These are phyloP conservation scores for Notoglanidium macrostoma DNA, from an alignment of 2,797 vertebrate genomes.

Conservation along the genomic window DNA sequence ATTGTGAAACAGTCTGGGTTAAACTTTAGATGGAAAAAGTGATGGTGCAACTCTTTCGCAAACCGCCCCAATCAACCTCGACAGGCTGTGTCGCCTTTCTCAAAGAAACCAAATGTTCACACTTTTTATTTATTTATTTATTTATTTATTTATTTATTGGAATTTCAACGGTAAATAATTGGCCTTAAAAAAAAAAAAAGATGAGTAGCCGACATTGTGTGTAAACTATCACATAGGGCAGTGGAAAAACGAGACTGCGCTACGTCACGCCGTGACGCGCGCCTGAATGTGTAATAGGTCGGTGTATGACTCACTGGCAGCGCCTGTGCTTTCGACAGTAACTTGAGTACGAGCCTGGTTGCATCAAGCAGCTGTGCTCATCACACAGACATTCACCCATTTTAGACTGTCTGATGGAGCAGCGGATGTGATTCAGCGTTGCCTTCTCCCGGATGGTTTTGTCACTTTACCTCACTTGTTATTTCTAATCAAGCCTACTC, in stretches of 20 bases:
- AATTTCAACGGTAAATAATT: not conserved
- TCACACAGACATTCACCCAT: slow-evolving; percentile 29
- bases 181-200: not conserved
- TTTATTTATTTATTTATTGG: too few species aligned
- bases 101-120: not conserved
- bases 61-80: not conserved
- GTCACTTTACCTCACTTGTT: slow-evolving; percentile 1
- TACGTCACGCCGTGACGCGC: slow-evolving; percentile 58
- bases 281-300: slow-evolving; percentile 51
- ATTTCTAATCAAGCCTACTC: not conserved
- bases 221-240: slow-evolving; percentile 3
- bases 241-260: slow-evolving; percentile 47
- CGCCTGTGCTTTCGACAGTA: slow-evolving; percentile 53
- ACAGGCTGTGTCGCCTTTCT: not conserved
- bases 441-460: slow-evolving; percentile 15
- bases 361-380: slow-evolving; percentile 42
- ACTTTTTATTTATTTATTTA: too few species aligned
- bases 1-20: slow-evolving; percentile 57
- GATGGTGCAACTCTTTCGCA: slow-evolving; percentile 53
- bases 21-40: slow-evolving; percentile 54
- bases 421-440: slow-evolving; percentile 38
- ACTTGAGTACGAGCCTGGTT: slow-evolving; percentile 48
- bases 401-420: slow-evolving; percentile 39
- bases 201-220: not conserved
- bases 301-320: slow-evolving; percentile 47